Evolutionary conservation across 2,113 vertebrate species (phyloP).

Genomic region (Saimiri boliviensis): DNA sequence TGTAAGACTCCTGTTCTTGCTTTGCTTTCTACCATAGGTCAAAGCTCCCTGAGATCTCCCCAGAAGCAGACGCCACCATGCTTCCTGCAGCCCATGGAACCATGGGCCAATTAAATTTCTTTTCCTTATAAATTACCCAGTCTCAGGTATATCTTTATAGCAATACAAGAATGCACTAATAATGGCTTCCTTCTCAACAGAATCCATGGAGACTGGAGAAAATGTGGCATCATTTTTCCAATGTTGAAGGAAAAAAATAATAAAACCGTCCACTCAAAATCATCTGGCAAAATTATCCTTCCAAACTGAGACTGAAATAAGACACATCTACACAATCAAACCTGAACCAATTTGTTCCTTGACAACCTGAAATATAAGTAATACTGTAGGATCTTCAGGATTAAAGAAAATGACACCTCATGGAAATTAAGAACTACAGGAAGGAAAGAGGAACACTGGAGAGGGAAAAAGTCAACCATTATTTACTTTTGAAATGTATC

Average conservation of each 20-base stretch:
- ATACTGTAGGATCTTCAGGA: neutral
- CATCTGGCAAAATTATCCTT: neutral
- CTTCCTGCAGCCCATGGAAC: too few species aligned
- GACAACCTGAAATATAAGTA: neutral
- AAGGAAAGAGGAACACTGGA: neutral
- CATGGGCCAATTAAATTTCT: too few species aligned
- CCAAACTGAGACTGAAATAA: constrained; percentile 15
- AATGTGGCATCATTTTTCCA: neutral
- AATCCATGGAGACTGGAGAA: neutral
- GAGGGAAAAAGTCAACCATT: neutral
- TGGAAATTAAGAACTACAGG: neutral
- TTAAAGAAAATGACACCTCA: neutral
- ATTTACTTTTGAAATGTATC: constrained; percentile 7
- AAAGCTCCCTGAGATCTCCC: too few species aligned
- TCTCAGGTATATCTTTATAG: too few species aligned
- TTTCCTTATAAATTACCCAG: too few species aligned
- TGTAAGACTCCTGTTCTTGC: too few species aligned
- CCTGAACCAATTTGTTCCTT: neutral
- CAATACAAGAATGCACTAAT: too few species aligned
- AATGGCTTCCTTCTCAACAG: neutral
- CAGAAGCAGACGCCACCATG: too few species aligned
- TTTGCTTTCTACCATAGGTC: too few species aligned
- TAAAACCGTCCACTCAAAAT: neutral
- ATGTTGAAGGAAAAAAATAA: neutral
- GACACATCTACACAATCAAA: neutral